A percentile compares a stretch with the other conserved stretches of the same genome.
These are phyloP conservation scores for Busseola fusca DNA, from an alignment of 2,888 invertebrate genomes.

Conservation along the genomic window DNA sequence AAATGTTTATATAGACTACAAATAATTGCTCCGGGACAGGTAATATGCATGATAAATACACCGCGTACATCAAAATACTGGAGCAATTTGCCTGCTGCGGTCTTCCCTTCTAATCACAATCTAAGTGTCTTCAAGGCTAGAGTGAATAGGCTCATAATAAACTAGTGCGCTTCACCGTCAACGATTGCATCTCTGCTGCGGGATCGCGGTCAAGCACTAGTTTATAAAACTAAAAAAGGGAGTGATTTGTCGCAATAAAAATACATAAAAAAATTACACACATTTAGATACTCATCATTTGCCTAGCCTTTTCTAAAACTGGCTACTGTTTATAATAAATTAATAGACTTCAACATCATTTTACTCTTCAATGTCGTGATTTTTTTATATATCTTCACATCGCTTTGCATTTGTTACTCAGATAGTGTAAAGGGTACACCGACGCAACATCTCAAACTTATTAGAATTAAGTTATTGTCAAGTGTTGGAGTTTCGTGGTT, in stretches of 20 bases:
- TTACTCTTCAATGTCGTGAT: background rate
- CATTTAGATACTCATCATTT: too few relatives aligned
- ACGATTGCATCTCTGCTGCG: too few relatives aligned
- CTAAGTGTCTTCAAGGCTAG: too few relatives aligned
- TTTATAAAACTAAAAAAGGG: too few relatives aligned
- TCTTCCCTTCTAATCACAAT: too few relatives aligned
- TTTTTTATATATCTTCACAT: background rate
- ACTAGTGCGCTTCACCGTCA: too few relatives aligned
- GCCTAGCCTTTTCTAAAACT: too few relatives aligned
- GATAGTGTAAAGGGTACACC: background rate
- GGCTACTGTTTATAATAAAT: background rate
- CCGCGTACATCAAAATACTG: too few relatives aligned
- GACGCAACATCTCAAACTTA: conserved; percentile 48
- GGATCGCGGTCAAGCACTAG: too few relatives aligned
- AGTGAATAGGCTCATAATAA: too few relatives aligned
- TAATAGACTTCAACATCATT: background rate
- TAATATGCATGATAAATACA: background rate
- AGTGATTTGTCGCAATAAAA: background rate
- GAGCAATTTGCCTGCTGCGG: too few relatives aligned
- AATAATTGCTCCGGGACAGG: background rate
- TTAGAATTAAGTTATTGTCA: conserved; percentile 63
- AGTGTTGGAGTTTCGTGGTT: conserved; percentile 54
- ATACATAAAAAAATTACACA: background rate
- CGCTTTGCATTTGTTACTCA: background rate
- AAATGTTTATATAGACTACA: background rate